A percentile compares a stretch with the other conserved stretches of the same genome.
These are phyloP conservation scores for Exaiptasia diaphana DNA, from an alignment of 64 coral and sea anemone genomes.

Conservation along the genomic window DNA sequence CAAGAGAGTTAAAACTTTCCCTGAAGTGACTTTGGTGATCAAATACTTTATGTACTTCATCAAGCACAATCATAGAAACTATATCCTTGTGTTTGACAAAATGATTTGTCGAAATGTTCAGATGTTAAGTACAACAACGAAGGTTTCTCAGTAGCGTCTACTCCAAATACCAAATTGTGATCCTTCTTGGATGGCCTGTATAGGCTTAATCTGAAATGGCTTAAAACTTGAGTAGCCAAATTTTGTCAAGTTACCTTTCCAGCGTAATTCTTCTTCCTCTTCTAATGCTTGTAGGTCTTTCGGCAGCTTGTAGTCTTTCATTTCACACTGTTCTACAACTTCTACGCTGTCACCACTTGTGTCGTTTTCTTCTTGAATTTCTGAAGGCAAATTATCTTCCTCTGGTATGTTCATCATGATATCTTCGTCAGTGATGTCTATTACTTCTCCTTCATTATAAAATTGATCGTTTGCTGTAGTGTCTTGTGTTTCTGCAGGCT, in stretches of 20 bases:
- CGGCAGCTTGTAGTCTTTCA: background rate
- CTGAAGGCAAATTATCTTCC: no score
- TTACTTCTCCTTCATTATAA: no score
- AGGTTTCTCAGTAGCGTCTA: no score
- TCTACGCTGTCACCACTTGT: no score
- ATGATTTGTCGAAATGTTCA: background rate
- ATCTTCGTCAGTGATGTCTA: no score
- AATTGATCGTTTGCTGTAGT: no score
- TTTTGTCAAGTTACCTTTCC: constrained; percentile 10
- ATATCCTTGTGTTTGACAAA: background rate
- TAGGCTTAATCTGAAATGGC: constrained; percentile 3
- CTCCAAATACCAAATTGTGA: no score
- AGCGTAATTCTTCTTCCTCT: background rate
- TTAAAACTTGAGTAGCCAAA: background rate
- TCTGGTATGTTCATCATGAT: no score
- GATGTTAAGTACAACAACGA: background rate
- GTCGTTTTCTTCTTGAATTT: no score
- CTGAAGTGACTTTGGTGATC: constrained; percentile 14
- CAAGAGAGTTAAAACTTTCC: background rate
- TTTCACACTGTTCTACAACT: no score
- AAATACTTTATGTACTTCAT: constrained; percentile 50
- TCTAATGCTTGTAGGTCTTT: background rate
- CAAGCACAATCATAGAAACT: background rate
- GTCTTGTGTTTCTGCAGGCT: background rate
- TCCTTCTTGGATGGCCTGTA: background rate